These are phyloP conservation scores for Ceraclea dissimilis DNA, from an alignment of 2,888 invertebrate genomes.

Conservation along the genomic window DNA sequence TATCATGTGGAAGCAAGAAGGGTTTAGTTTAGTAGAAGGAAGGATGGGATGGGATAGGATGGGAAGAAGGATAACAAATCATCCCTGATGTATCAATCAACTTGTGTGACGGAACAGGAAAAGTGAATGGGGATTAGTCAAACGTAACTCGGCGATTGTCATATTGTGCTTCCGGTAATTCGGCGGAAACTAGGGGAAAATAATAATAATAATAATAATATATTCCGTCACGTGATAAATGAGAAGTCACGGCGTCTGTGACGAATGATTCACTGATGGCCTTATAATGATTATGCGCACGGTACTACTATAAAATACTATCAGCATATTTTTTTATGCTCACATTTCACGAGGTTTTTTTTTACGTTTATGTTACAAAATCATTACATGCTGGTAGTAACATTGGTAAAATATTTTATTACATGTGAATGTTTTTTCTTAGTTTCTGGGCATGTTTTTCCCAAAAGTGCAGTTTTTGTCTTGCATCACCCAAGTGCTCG, in stretches of 20 bases:
- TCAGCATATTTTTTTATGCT: too few species aligned
- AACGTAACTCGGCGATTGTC: not conserved
- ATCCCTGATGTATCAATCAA: not conserved
- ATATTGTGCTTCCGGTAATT: not conserved
- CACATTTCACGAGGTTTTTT: too few species aligned
- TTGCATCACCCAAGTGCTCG: too few species aligned
- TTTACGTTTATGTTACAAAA: too few species aligned
- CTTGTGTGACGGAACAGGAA: not conserved
- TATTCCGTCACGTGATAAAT: not conserved
- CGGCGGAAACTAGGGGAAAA: too few species aligned
- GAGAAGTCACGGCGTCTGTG: not conserved
- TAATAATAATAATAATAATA: not conserved
- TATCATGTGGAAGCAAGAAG: not conserved
- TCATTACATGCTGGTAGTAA: too few species aligned
- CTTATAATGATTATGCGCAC: not conserved
- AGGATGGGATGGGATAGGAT: not conserved
- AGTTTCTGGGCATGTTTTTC: too few species aligned
- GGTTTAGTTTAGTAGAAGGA: not conserved
- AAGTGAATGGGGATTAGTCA: not conserved
- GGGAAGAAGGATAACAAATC: not conserved
- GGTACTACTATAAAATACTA: too few species aligned
- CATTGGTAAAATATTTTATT: too few species aligned
- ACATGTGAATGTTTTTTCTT: too few species aligned
- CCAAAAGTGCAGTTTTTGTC: too few species aligned
- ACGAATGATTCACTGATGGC: not conserved